A percentile compares a stretch with the other conserved stretches of the same genome.
These are phyloP conservation scores for Anoplopoma fimbria DNA, from an alignment of 2,113 vertebrate species.

Conservation along the genomic window DNA sequence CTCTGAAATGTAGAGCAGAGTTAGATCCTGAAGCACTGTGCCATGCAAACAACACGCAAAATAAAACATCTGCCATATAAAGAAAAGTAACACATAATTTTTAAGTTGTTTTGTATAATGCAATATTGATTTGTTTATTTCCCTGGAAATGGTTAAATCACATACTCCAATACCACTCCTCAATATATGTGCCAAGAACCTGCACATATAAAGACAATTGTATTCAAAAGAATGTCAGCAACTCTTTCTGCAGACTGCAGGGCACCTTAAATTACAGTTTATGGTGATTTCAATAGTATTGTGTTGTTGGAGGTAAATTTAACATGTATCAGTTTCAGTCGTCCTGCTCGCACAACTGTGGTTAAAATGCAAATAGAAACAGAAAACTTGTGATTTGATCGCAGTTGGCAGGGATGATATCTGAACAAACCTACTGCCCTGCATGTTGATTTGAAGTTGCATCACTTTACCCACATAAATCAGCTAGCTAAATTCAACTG, in stretches of 20 bases:
- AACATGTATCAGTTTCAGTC: not conserved
- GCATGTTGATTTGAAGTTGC: not conserved
- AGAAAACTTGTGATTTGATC: not conserved
- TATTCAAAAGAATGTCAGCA: not conserved
- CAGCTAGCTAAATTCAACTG: not conserved
- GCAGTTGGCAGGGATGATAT: not conserved
- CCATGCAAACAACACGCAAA: conserved; percentile 8
- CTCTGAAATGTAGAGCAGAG: conserved; percentile 63
- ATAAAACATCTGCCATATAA: not conserved
- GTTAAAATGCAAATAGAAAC: conserved; percentile 10
- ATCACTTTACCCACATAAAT: not conserved
- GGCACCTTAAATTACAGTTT: conserved; percentile 2
- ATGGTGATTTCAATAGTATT: conserved; percentile 2
- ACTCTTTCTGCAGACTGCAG: not conserved
- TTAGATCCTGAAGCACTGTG: conserved; percentile 1
- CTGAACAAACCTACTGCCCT: not conserved
- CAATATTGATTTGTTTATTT: not conserved
- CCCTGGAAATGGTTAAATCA: not conserved
- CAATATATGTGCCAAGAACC: not conserved
- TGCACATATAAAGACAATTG: not conserved
- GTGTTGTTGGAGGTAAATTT: not conserved
- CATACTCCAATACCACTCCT: not conserved
- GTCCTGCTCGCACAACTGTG: not conserved
- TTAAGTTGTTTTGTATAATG: not conserved
- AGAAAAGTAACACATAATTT: not conserved